Evolutionary conservation across 2,888 invertebrate genomes (phyloP).

Genomic region (Galerucella pusilla): DNA sequence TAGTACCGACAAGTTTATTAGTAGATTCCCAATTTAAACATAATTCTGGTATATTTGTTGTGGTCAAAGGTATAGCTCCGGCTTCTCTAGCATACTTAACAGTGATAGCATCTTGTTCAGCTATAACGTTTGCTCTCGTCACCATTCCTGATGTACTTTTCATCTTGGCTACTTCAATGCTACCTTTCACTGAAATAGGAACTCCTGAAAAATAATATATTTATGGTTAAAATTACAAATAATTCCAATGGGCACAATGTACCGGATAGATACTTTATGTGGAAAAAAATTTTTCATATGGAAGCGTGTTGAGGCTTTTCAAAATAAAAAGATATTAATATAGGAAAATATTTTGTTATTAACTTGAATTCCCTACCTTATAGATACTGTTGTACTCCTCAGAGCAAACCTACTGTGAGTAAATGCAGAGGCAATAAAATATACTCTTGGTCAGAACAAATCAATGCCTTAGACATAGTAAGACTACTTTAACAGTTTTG

Average conservation of each 20-base stretch:
- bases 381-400: no score
- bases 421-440: no score
- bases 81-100: conserved; percentile 74
- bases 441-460: no score
- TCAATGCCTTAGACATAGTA: no score
- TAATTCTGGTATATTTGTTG: conserved; percentile 88
- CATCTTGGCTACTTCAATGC: conserved; percentile 62
- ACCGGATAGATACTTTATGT: no score
- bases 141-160: conserved; percentile 77
- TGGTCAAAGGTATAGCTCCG: conserved; percentile 79
- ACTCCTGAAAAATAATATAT: conserved; percentile 71
- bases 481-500: no score
- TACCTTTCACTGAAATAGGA: conserved; percentile 87
- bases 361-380: no score
- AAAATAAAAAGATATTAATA: no score
- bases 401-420: no score
- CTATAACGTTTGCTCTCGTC: conserved; percentile 65
- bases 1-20: conserved; percentile 81
- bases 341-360: no score
- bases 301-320: no score
- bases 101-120: conserved; percentile 74
- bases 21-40: conserved; percentile 90
- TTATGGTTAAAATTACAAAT: not conserved
- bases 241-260: not conserved
- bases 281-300: no score